A percentile compares a stretch with the other conserved stretches of the same genome.
phyloP scores from a whole-genome alignment of 2,888 invertebrate species.

The Mythimna impura region DNA sequence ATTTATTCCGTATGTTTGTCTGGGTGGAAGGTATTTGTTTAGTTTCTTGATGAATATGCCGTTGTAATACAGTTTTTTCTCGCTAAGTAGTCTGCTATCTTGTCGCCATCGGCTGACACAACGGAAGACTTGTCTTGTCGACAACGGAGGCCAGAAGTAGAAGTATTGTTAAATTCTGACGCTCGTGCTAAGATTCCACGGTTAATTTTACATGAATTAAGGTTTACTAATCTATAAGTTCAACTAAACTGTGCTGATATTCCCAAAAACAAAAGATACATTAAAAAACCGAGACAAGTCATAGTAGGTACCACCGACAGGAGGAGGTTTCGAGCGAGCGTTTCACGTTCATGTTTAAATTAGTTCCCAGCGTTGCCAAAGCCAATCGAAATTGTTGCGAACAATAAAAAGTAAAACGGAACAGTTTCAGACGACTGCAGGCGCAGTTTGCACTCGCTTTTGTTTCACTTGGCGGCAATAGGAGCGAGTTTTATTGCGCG shows the following conservation, averaged over 20 bases:
- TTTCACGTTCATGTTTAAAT: slow-evolving; percentile 23
- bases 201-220: not conserved
- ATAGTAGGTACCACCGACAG: not conserved
- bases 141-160: too few relatives aligned
- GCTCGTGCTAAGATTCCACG: not conserved
- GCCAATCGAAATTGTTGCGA: slow-evolving; percentile 28
- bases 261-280: not conserved
- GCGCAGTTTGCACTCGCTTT: slow-evolving; percentile 37
- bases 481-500: slow-evolving; percentile 12
- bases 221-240: not conserved
- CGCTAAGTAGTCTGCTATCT: too few relatives aligned
- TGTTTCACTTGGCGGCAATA: slow-evolving; percentile 30
- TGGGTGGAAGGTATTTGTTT: not conserved
- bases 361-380: slow-evolving; percentile 27
- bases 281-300: not conserved
- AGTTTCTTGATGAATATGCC: not conserved
- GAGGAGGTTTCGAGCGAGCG: not conserved
- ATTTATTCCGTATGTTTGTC: not conserved
- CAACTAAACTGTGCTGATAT: not conserved
- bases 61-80: too few relatives aligned
- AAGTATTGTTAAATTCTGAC: not conserved
- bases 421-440: slow-evolving; percentile 10
- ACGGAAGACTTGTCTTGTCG: too few relatives aligned
- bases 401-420: slow-evolving; percentile 29
- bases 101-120: too few relatives aligned